Base-by-base conservation (phyloP, 2,797 vertebrate genomes). In the Mormyrops boulengeri region DNA sequence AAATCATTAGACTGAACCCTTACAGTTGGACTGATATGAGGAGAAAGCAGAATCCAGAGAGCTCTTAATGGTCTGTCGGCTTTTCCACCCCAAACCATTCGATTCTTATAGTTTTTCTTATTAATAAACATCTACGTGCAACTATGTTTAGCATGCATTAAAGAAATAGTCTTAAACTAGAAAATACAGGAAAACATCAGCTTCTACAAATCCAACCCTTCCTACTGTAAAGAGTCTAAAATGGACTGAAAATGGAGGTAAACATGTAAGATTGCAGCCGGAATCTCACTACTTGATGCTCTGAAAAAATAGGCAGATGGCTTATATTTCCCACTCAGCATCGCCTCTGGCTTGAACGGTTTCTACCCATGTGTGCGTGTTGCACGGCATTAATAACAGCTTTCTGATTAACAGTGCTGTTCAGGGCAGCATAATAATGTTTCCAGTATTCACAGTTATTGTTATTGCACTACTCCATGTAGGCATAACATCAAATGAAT, bases 11-110 rank as follows among this genome's bases (percentile, higher is more conserved):
- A 80, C 73, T 80, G 19, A 85, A n/a, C 82, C 44, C 41, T 4
- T 22, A 50, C 22, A 52, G 19, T 22, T 50, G 22, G 73, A 80
- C 73, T 47, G 82, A 52, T 85, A 22, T 0, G 19, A 85, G 82
- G 44, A 52, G 44, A 52, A 85, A 12, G 44, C 38, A 49, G 82
- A 52, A 22, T 85, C 47, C 88, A 89, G 88, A 93, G 92, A 92
- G 94, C 94, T 95, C 95, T 95, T 94, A 94, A 90, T 90, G 92
- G 90, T 85, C 82, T 88, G 87, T 57, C 34, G 44, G 30, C 47
- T 3, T 52, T 80, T 44, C 34, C 12, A 5, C 38, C 4, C 38
- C 69, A 77, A 41, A 41, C 4, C 12, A 5, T 38, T 19, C 5
- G 3, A 2, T 80, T 80, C 17, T 80, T 80, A 41, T 17, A 44